These are phyloP conservation scores for Mirounga angustirostris DNA, from an alignment of 2,113 vertebrate genomes.

Conservation along the genomic window DNA sequence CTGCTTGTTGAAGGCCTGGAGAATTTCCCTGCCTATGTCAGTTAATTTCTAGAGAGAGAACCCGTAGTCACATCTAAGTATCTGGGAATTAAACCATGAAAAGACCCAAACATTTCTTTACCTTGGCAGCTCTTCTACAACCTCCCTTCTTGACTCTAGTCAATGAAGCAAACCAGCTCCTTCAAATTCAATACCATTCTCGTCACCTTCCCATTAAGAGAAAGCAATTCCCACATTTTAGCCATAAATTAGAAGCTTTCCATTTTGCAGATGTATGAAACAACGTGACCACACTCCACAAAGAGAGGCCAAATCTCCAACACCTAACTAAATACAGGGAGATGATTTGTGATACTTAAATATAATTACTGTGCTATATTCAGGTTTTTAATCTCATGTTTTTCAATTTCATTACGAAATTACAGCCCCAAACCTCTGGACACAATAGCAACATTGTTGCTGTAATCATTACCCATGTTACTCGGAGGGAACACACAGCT, in stretches of 20 bases:
- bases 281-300: background rate
- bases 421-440: constrained; percentile 69
- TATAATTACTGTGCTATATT: constrained; percentile 72
- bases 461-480: constrained; percentile 30
- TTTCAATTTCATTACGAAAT: constrained; percentile 79
- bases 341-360: constrained; percentile 75
- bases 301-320: constrained; percentile 63
- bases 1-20: background rate
- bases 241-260: constrained; percentile 68
- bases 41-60: constrained; percentile 14
- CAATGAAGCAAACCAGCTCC: constrained; percentile 67
- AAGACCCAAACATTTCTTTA: constrained; percentile 62
- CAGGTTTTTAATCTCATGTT: constrained; percentile 73
- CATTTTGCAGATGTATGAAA: constrained; percentile 52
- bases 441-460: constrained; percentile 55
- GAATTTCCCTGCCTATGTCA: background rate
- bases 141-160: constrained; percentile 50
- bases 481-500: constrained; percentile 31
- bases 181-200: constrained; percentile 69
- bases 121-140: constrained; percentile 45
- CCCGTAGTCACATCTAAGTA: background rate
- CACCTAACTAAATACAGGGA: constrained; percentile 64
- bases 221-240: constrained; percentile 66
- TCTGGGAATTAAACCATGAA: constrained; percentile 39
- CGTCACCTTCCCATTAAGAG: constrained; percentile 58